Evolutionary conservation across 2,113 vertebrate genomes (phyloP).

Genomic region (Merops nubicus): DNA sequence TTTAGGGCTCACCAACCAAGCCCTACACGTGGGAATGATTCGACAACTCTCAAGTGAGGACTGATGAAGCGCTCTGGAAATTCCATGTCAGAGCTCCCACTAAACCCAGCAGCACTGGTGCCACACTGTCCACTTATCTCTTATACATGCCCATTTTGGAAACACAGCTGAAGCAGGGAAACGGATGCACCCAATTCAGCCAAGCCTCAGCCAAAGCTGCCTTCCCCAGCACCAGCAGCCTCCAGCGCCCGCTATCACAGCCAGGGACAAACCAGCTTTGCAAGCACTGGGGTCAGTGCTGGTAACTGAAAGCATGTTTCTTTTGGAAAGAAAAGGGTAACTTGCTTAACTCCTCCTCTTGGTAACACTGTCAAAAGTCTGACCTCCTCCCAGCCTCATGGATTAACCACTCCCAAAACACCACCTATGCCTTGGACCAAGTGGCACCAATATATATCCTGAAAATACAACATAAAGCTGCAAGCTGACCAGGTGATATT

Average conservation of each 20-base stretch:
- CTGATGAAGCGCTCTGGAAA: not conserved
- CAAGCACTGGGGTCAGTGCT: not conserved
- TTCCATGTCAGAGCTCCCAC: not conserved
- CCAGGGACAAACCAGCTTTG: not conserved
- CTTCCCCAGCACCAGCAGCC: not conserved
- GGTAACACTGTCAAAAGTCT: not conserved
- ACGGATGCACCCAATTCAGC: not conserved
- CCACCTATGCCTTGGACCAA: not conserved
- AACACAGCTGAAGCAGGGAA: not conserved
- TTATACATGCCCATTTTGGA: accelerated
- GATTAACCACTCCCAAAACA: not conserved
- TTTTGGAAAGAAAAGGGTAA: not conserved
- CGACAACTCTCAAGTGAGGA: not conserved
- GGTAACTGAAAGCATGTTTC: not conserved
- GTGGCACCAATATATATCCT: not conserved
- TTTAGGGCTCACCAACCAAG: not conserved
- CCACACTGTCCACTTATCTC: not conserved
- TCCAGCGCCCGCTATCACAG: accelerated
- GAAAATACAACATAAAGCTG: not conserved
- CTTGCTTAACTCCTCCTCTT: not conserved
- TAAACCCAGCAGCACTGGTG: not conserved
- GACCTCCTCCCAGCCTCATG: not conserved
- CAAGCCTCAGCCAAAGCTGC: not conserved
- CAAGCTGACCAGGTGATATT: not conserved
- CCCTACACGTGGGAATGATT: not conserved